Base-by-base conservation (phyloP, 2,113 vertebrate genomes). In the Chionis minor region DNA sequence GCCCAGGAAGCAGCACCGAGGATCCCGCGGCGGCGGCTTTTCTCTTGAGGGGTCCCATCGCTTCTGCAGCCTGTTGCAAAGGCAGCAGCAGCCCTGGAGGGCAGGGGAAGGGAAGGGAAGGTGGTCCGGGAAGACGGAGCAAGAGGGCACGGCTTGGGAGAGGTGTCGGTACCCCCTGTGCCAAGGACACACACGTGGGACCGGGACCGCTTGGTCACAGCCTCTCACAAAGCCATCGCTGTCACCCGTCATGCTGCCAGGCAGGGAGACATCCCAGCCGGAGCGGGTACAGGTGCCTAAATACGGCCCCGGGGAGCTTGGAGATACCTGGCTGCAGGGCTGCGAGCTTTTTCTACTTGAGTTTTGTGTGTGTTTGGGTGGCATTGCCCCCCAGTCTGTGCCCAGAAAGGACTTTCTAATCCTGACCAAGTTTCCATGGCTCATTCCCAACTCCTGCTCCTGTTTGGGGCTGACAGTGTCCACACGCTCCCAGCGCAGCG, bases 161-260 rank as follows among this genome's bases (percentile, higher is more conserved):
- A 74, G 73, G 55, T 27, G 45, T 30, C 16, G 49, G 35, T 62
- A 38, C 19, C 13, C 17, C 10, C 19, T 6, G 33, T 5, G 24
- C 45, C n/a, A 12, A 22, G 33, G 78, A 21, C 63, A 28, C 40
- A 5, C 8, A 1, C 0, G 9, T 6, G 35, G 61, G 7, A 58
- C 44, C 20, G 7, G 44, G 56, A 17, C 17, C 1, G 1, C 40
- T 67, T 10, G 55, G 49, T 27, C 55, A n/a, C 49, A 38, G 56
- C 32, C 20, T 55, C 67, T 67, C 30, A 28, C 20, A 47, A 75
- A 45, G 66, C 52, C 58, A 7, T 12, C 21, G 19, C 42, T 54
- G 45, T 17, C 3, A 1, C n/a, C 40, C 0, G 0, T n/a, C 27
- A 1, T 2, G 7, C 20, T 63, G 44, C 35, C 33, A 16, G 63